Percentiles rank a stretch among this genome's conserved stretches.
These are phyloP conservation scores for Theonella swinhoei DNA, from an alignment of 37 sponge, comb jelly and placozoan species.

Conservation along the genomic window DNA sequence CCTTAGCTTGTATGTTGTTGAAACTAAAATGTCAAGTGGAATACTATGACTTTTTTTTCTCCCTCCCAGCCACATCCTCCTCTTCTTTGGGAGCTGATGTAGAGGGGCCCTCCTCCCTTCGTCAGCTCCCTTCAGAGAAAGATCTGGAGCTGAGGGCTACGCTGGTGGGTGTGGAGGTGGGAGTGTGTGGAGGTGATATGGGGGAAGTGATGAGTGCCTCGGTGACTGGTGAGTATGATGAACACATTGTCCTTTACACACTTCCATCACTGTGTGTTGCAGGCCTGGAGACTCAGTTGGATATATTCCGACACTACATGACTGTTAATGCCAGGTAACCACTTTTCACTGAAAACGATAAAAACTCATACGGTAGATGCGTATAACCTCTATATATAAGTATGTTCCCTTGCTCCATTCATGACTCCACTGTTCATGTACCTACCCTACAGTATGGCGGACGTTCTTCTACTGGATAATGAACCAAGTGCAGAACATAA, in stretches of 20 bases:
- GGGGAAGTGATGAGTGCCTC: slow-evolving; percentile 33
- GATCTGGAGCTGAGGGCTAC: slow-evolving; percentile 16
- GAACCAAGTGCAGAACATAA: slow-evolving; percentile 12
- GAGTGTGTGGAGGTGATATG: slow-evolving; percentile 13
- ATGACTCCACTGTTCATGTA: background rate
- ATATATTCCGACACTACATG: background rate
- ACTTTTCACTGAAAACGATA: slow-evolving; percentile 23
- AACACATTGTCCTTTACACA: background rate
- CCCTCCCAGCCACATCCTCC: too few relatives aligned
- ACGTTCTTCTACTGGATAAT: slow-evolving; percentile 1
- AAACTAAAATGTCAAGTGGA: too few relatives aligned
- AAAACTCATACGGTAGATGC: too few relatives aligned
- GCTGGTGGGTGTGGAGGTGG: slow-evolving; percentile 53
- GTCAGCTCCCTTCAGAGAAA: too few relatives aligned
- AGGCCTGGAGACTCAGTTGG: background rate
- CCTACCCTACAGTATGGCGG: slow-evolving; percentile 13
- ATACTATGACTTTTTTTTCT: too few relatives aligned
- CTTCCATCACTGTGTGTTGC: too few relatives aligned
- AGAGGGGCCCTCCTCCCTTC: too few relatives aligned
- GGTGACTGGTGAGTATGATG: slow-evolving; percentile 13
- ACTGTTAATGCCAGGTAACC: background rate
- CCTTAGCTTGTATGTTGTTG: too few relatives aligned
- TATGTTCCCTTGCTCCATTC: background rate
- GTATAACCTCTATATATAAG: background rate
- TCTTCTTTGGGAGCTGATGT: too few relatives aligned